Evolutionary conservation across 2,113 vertebrate genomes (phyloP), one percentile per base, ranked within the genome.

Genomic region (Marmota flaviventris): DNA sequence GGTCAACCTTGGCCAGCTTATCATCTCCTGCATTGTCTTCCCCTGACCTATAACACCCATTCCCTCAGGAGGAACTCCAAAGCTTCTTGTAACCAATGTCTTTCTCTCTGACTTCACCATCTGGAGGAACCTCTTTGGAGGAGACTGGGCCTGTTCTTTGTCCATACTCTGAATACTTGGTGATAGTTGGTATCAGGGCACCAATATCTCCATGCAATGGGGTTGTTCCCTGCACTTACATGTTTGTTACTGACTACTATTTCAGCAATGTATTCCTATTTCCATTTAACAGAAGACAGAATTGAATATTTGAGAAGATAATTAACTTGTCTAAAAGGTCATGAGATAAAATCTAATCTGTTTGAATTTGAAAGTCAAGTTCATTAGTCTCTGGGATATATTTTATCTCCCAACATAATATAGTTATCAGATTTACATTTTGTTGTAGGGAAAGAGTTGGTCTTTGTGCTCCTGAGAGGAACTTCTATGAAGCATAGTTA

Each of bases 1-100:
- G n/a, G 34, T n/a, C 25, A 25, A 17, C 3, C 14, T 0, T 27
- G 51, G 4, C 45, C 10, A 1, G 2, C 6, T 4, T 17, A 34
- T 25, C 12, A 3, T 56, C 17, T 42, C 8, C 14, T 0, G 75
- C 73, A 1, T 16, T 42, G 34, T 39, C 17, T 9, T 32, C 1
- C 17, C 5, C 5, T 12, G 16, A 45, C 67, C 75, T 48, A 5
- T 10, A 37, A 4, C 4, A 29, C 4, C 39, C 56, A 32, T 45
- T 67, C 39, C 75, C 70, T 53, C 9, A 1, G 37, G 61, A 78
- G 37, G 69, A 72, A 51, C 51, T 88, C 29, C 2, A 63, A 63
- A 53, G 22, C 32, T 61, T 39, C 69, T 63, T n/a, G 18, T 84
- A 48, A 37, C 17, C 27, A 34, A 32, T 24, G 2, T 37, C n/a